Evolutionary conservation across 2,888 invertebrate genomes (phyloP), one percentile per base, ranked within the genome.

Genomic region (Sminthurides aquaticus): DNA sequence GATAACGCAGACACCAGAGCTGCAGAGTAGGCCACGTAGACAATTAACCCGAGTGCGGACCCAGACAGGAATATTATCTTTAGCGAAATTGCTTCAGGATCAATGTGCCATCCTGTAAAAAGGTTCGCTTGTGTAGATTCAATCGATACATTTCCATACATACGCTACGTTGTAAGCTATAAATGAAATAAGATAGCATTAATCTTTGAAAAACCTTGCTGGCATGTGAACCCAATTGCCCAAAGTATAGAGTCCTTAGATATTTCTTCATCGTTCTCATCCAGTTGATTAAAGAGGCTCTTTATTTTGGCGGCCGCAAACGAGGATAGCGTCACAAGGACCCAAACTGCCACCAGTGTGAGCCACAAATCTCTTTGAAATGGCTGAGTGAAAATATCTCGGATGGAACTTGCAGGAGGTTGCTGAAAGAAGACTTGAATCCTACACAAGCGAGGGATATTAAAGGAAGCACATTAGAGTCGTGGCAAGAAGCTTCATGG

Each of bases 351-450:
- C 11, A 69, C 34, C n/a, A 71, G 24, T 2, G 59, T 49, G 5
- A 66, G 24, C 70, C 69, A 71, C 11, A 71, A 48, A n/a, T 63
- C 27, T n/a, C 8, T 60, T 15, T 27, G 27, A 43, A 71, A 71
- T n/a, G 70, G 67, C 18, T 64, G 64, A 2, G 60, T 54, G 15
- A 69, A 66, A 22, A 68, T 61, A 25, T 71, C 63, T 3, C 64
- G 55, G 25, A 71, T 52, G 1, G 68, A 71, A 55, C 62, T 67
- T 11, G 67, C 54, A 1, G 67, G 24, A 15, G 70, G 70, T 48
- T 71, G 69, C 25, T 60, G 64, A 48, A 71, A 71, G 57, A 71
- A 71, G 2, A 62, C 64, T 20, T 59, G 57, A 3, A 66, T n/a
- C n/a, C n/a, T 64, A 25, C 69, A 67, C 49, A 26, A 64, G 8